These are phyloP conservation scores for Cygnus olor DNA, from an alignment of 2,797 vertebrate species.

Conservation along the genomic window DNA sequence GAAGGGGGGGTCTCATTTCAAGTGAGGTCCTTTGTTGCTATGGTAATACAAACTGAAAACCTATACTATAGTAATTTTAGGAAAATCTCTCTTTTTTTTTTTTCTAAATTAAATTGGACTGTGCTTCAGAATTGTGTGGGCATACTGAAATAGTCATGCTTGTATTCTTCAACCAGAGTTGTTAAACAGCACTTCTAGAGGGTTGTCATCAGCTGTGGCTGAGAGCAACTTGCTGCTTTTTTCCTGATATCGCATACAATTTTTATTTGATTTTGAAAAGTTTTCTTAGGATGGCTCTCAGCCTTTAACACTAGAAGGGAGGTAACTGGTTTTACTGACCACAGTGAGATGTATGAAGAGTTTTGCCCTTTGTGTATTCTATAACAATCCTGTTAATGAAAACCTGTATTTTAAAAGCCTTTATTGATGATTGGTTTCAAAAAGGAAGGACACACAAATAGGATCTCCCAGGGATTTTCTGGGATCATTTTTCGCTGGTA, in stretches of 20 bases:
- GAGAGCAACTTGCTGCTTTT: background rate
- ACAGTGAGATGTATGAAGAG: background rate
- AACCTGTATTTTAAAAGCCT: background rate
- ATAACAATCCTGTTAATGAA: background rate
- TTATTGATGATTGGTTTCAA: background rate
- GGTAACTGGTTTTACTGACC: background rate
- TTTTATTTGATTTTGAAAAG: background rate
- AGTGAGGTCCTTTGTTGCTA: conserved; percentile 28
- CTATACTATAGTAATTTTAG: conserved; percentile 43
- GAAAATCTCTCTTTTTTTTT: background rate
- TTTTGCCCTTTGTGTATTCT: background rate
- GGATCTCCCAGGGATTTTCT: background rate
- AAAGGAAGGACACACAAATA: background rate
- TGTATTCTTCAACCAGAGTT: background rate
- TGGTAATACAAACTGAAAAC: conserved; percentile 38
- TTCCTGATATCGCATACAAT: background rate
- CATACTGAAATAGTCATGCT: conserved; percentile 14
- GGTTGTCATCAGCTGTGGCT: background rate
- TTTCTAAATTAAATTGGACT: background rate
- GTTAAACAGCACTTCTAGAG: background rate
- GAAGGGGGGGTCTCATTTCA: background rate
- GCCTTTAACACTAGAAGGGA: background rate
- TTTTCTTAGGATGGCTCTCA: background rate
- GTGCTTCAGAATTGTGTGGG: conserved; percentile 43
- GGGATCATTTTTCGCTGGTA: background rate